Base-by-base conservation (phyloP, 2,888 invertebrate species). In the Resseliella maxima region DNA sequence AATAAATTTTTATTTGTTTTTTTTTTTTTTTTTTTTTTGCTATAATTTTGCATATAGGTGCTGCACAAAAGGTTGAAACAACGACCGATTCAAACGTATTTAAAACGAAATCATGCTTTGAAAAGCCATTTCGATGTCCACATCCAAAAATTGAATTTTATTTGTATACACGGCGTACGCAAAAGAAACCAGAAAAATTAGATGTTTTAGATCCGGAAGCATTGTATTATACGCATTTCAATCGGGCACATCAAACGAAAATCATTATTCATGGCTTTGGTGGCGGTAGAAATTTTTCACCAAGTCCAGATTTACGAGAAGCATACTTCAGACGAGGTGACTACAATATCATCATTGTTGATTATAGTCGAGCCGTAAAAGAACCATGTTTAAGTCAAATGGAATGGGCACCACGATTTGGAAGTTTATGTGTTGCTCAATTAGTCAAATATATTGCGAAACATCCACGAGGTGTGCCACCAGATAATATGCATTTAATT, bases 201-300 rank as follows among this genome's bases (percentile, higher is more conserved):
- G 93, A 96, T 89, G 95, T 96, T 0, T 92, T 94, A 36, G 93
- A 94, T 88, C 92, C 93, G 85, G 93, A 94, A 54, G 95, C 96
- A 0, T 91, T 97, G 35, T 94, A 94, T 88, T 92, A 93, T 87
- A 95, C 96, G 0, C 94, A 93, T 88, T 98, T 96, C 90, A 95
- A 97, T 90, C 93, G 94, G 0, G 93, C 92, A 0, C 94, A 96
- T 90, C 95, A 95, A 0, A 96, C 96, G 6, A 98, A 98, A 92
- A 93, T 98, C 35, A 94, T 98, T 85, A 96, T 98, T 27, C 98
- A 98, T 89, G 98, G 98, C 8, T 98, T 98, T 89, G 96, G 97
- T 0, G 97, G 96, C 0, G 96, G 97, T 0, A 92, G 96, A 87
- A 94, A 95, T 89, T 92, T 95, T 46, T 94, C 96, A 0, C 97